Percentiles rank a stretch among this genome's conserved stretches.
These are phyloP conservation scores for Tribolium castaneum DNA, from an alignment of 1,140 invertebrate species.

Conservation along the genomic window DNA sequence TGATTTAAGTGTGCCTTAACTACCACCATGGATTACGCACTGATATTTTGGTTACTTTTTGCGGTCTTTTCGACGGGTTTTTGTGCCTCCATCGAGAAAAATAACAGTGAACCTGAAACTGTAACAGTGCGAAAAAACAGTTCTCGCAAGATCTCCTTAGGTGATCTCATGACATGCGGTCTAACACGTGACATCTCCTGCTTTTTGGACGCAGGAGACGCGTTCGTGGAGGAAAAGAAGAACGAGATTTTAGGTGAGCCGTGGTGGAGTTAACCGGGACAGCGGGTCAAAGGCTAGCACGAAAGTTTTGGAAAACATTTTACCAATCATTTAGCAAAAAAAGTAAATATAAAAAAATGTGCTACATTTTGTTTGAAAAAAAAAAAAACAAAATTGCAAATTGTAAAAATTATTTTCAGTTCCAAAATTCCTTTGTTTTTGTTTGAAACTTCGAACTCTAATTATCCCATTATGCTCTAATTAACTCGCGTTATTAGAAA, in stretches of 20 bases:
- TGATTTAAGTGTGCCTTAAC: neutral
- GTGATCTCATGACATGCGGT: constrained; percentile 47
- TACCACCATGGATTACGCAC: constrained; percentile 33
- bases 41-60: constrained; percentile 18
- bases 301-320: neutral
- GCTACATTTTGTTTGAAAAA: neutral
- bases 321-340: neutral
- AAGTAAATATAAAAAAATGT: neutral
- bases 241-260: constrained; percentile 53
- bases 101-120: neutral
- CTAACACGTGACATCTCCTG: constrained; percentile 52
- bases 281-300: neutral
- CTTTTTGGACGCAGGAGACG: constrained; percentile 53
- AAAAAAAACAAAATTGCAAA: too few species aligned
- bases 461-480: neutral
- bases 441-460: neutral
- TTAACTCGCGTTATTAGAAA: neutral
- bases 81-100: neutral
- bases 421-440: too few species aligned
- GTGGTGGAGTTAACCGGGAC: neutral
- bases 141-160: constrained; percentile 37
- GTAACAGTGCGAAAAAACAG: constrained; percentile 16
- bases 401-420: too few species aligned
- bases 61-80: neutral
- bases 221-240: constrained; percentile 46